Conservation (phyloP, 2,888 invertebrate genomes). For the Eretmocerus hayati region DNA sequence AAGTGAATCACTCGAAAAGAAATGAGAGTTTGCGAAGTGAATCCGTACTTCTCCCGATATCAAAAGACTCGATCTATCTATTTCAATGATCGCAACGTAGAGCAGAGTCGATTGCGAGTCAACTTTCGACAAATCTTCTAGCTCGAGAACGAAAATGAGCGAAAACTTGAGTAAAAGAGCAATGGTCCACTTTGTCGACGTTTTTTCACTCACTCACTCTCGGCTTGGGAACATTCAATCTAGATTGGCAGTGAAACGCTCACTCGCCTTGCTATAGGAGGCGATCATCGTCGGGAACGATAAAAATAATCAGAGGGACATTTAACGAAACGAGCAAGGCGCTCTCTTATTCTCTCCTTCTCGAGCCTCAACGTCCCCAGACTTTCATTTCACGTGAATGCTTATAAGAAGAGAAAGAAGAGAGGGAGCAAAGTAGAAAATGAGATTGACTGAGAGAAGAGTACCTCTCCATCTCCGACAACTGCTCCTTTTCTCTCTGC, state of each 20-base stretch:
- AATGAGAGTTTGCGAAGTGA: too few relatives aligned
- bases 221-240: conserved; percentile 20
- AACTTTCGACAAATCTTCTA: not conserved
- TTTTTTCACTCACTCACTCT: not conserved
- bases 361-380: not conserved
- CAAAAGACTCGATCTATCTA: not conserved
- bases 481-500: not conserved
- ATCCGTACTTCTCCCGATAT: too few relatives aligned
- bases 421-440: too few relatives aligned
- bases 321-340: conserved; percentile 13
- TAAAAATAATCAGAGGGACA: conserved; percentile 16
- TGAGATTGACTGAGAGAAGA: too few relatives aligned
- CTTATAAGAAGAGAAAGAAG: not conserved
- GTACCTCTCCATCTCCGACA: not conserved
- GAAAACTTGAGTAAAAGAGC: too few relatives aligned
- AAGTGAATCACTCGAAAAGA: too few relatives aligned
- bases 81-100: not conserved
- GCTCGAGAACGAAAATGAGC: not conserved
- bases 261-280: too few relatives aligned
- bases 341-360: too few relatives aligned
- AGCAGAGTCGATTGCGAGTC: not conserved
- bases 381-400: conserved; percentile 12
- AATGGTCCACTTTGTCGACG: not conserved
- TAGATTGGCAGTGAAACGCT: conserved; percentile 15
- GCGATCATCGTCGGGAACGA: conserved; percentile 3